Evolutionary conservation across 1,140 invertebrate genomes (phyloP), one percentile per base, ranked within the genome.

Genomic region (Sitobion miscanthi): DNA sequence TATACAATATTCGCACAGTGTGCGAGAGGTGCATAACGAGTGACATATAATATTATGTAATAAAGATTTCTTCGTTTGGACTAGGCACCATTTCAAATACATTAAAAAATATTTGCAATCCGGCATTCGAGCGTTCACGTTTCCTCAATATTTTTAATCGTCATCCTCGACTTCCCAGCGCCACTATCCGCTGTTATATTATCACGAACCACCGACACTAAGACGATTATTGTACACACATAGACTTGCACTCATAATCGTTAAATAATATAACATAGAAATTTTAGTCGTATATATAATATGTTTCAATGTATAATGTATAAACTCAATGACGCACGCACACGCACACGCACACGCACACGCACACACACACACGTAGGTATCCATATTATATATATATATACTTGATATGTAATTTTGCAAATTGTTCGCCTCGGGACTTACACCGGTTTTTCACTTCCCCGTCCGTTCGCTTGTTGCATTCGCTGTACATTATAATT

Each of bases 361-460:
- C 62, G 14, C 11, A 30, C 30, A 4, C 3, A 52, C 20, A 52
- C 20, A 49, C 35, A 35, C 35, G 35, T 35, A 35, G 35, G 35
- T 17, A 52, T 17, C 17, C 14, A 52, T 52, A 52, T 11, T 52
- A 52, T 52, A 52, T 17, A 52, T 52, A 52, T 1, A 52, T 52
- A 52, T 17, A 5, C 21, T 14, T 14, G 62, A 69, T 17, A 35
- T 6, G 14, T 77, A n/a, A 77, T 35, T 77, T 77, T 77, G 62
- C 62, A 35, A 77, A 77, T n/a, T 11, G 62, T 77, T 17, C n/a
- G 62, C 62, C 62, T 77, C 62, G 62, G 30, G 62, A 2, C 62
- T n/a, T 11, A n/a, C n/a, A n/a, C 62, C 62, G 62, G 62, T 77
- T 77, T 77, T 77, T 77, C 62, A 77, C 62, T 77, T 77, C 62